A percentile compares a stretch with the other conserved stretches of the same genome.
phyloP scores from a whole-genome alignment of 1,140 invertebrate species.

The Tetranychus cinnabarinus region DNA sequence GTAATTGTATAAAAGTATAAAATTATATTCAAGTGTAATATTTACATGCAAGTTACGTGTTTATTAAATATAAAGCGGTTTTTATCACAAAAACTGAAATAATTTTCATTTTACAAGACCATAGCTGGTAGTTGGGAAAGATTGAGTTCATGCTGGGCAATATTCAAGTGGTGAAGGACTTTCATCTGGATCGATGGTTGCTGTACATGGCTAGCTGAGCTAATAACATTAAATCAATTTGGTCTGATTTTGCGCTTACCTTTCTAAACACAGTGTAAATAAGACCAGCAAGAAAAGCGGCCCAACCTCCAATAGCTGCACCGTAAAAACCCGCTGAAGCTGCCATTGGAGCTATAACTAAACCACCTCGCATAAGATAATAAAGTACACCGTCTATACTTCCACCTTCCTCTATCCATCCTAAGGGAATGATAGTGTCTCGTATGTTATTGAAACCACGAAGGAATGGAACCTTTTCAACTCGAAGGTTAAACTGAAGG shows the following conservation, averaged over 20 bases:
- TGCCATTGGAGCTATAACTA: neutral
- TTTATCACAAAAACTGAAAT: too few relatives aligned
- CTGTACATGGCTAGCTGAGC: neutral
- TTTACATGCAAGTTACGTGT: too few relatives aligned
- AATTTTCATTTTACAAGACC: neutral
- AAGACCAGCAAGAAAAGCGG: neutral
- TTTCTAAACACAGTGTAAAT: neutral
- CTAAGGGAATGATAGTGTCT: neutral
- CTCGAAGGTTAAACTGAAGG: neutral
- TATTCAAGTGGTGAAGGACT: neutral
- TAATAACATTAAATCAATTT: neutral
- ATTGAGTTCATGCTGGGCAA: neutral
- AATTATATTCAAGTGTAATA: too few relatives aligned
- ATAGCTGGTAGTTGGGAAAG: neutral
- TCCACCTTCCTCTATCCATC: neutral
- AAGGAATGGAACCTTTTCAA: neutral
- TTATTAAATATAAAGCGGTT: too few relatives aligned
- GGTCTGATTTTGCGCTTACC: neutral
- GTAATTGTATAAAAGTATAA: too few relatives aligned
- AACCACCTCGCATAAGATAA: neutral
- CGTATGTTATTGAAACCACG: neutral
- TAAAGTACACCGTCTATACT: neutral
- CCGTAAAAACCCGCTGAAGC: neutral
- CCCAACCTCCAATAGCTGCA: neutral
- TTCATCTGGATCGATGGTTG: neutral